A percentile compares a stretch with the other conserved stretches of the same genome.
Evolutionary conservation across 2,113 vertebrate species (phyloP).

Genomic region (Anoplopoma fimbria): DNA sequence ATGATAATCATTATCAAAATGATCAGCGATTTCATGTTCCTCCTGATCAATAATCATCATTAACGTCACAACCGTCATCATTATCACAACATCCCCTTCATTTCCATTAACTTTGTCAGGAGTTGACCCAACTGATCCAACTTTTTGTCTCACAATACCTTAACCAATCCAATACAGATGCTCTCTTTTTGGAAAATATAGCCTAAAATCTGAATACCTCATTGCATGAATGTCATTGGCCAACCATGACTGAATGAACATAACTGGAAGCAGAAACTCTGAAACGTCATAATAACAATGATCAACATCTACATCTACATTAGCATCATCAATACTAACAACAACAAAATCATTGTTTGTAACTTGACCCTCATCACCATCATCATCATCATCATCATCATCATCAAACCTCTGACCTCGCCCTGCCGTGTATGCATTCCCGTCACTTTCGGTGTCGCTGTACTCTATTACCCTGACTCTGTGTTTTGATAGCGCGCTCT

Average conservation of each 20-base stretch:
- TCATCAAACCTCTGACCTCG: slow-evolving; percentile 24
- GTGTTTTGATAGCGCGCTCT: slow-evolving; percentile 71
- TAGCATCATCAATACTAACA: background rate
- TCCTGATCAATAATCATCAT: background rate
- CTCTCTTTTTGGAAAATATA: background rate
- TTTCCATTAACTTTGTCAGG: background rate
- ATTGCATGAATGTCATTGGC: background rate
- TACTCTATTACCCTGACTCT: slow-evolving; percentile 53
- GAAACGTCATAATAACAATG: background rate
- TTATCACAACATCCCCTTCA: background rate
- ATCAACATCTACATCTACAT: background rate
- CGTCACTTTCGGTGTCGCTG: slow-evolving; percentile 38
- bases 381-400: background rate
- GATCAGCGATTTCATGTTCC: background rate
- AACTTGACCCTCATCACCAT: slow-evolving; percentile 9
- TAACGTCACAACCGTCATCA: background rate
- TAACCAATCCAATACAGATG: background rate
- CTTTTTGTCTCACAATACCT: background rate
- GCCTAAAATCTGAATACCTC: background rate
- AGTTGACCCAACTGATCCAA: background rate
- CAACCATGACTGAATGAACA: background rate
- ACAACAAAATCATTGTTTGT: background rate
- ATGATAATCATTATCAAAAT: background rate
- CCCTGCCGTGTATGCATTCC: slow-evolving; percentile 19
- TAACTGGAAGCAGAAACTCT: background rate